phyloP scores from a whole-genome alignment of 2,113 vertebrate species.

The Antechinus flavipes region DNA sequence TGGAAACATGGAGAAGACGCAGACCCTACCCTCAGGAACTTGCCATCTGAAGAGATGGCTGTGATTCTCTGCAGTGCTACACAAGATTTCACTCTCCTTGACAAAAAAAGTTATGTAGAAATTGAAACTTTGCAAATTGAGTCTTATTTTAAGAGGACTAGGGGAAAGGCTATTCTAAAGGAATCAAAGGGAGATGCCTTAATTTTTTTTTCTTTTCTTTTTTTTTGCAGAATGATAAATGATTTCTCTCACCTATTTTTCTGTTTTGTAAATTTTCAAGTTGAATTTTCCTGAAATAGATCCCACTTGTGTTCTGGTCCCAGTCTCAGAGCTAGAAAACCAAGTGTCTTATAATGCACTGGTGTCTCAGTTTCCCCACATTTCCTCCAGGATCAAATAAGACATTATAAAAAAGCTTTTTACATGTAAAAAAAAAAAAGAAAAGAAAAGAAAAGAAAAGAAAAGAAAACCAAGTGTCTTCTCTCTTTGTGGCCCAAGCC shows the following conservation, averaged over 20 bases:
- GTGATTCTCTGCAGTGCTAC: not conserved
- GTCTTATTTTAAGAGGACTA: not conserved
- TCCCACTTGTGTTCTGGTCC: not conserved
- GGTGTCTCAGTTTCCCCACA: too few species aligned
- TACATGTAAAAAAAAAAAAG: too few species aligned
- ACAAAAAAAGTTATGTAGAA: not conserved
- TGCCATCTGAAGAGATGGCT: not conserved
- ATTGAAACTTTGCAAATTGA: not conserved
- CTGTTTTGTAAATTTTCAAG: not conserved
- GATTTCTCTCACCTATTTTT: not conserved
- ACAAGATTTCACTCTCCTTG: not conserved
- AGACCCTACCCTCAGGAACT: not conserved
- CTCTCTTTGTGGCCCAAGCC: not conserved
- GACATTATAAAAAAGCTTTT: too few species aligned
- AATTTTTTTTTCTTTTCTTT: not conserved
- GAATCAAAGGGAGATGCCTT: not conserved
- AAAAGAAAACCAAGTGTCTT: not conserved
- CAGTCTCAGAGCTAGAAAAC: not conserved
- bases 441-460: too few species aligned
- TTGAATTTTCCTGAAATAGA: not conserved
- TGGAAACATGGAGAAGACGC: not conserved
- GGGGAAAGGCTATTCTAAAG: not conserved
- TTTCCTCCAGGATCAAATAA: too few species aligned
- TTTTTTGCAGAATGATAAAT: not conserved
- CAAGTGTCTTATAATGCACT: not conserved